phyloP scores from a whole-genome alignment of 2,888 invertebrate species.

The Perithous albicinctus region DNA sequence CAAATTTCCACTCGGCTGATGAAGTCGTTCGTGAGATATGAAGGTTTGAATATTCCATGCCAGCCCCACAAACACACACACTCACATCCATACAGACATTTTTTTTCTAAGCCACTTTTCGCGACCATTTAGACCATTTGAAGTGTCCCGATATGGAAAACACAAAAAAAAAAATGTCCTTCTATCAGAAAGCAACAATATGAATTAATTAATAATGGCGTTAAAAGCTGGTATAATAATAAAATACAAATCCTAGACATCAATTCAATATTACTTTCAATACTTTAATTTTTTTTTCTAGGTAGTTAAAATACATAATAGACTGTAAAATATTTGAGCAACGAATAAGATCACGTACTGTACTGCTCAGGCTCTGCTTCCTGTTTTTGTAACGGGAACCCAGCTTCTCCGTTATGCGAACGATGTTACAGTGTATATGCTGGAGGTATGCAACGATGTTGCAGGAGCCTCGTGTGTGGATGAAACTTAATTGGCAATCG shows the following conservation, averaged over 20 bases:
- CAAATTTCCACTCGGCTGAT: too few relatives aligned
- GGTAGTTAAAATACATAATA: background rate
- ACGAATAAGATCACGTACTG: slow-evolving; percentile 34
- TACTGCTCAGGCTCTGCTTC: slow-evolving; percentile 46
- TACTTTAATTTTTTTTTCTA: background rate
- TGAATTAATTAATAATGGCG: too few relatives aligned
- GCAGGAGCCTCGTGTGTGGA: slow-evolving; percentile 55
- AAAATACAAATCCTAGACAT: background rate
- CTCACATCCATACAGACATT: too few relatives aligned
- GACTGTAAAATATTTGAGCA: slow-evolving; percentile 19
- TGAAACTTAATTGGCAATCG: slow-evolving; percentile 67
- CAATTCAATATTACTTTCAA: background rate
- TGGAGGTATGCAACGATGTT: slow-evolving; percentile 10
- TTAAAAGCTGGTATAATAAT: too few relatives aligned
- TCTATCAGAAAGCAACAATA: too few relatives aligned
- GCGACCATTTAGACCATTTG: too few relatives aligned
- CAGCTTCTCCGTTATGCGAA: slow-evolving; percentile 65
- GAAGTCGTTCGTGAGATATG: too few relatives aligned
- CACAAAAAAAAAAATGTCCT: too few relatives aligned
- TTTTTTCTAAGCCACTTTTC: too few relatives aligned
- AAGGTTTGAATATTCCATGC: too few relatives aligned
- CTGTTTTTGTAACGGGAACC: slow-evolving; percentile 66
- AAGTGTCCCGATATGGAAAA: too few relatives aligned
- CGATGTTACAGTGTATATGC: slow-evolving; percentile 40
- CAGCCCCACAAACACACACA: too few relatives aligned